Percentiles rank a stretch among this genome's conserved stretches.
Conservation (phyloP, 2,113 vertebrate species). For the Polypterus bichir region DNA sequence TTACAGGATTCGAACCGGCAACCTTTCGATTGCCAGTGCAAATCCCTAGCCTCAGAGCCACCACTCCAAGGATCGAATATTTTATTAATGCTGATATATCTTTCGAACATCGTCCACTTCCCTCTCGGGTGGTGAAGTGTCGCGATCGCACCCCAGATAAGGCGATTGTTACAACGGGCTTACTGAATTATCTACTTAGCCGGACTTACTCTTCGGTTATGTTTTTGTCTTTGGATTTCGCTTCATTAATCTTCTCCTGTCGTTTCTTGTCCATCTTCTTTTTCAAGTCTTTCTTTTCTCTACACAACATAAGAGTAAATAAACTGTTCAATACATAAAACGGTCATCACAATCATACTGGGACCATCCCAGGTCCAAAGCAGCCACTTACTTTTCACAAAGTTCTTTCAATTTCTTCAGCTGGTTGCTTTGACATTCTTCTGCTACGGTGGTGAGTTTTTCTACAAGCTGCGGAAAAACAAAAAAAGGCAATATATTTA, state of each 20-base stretch:
- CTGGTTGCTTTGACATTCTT: conserved; percentile 85
- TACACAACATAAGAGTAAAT: conserved; percentile 28
- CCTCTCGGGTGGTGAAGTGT: no score
- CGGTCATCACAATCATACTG: no score
- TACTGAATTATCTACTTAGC: no score
- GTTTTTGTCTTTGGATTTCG: conserved; percentile 86
- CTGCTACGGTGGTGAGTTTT: conserved; percentile 78
- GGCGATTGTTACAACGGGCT: no score
- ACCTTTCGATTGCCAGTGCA: no score
- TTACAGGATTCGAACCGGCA: no score
- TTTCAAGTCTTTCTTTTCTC: conserved; percentile 93
- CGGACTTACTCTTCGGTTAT: conserved; percentile 84
- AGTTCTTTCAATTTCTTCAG: conserved; percentile 85
- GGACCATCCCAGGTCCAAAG: neutral
- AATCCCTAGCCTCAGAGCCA: no score
- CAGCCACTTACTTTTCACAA: conserved; percentile 78
- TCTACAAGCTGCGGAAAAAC: conserved; percentile 68
- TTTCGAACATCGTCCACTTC: no score
- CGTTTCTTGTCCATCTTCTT: conserved; percentile 97
- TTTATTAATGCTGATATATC: no score
- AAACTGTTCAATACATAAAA: neutral
- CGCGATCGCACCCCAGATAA: no score
- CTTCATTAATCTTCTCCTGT: conserved; percentile 89
- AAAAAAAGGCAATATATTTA: conserved; percentile 6
- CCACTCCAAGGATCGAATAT: no score